Percentiles rank a stretch among this genome's conserved stretches.
These are phyloP conservation scores for Dynastes tityus DNA, from an alignment of 2,888 invertebrate genomes.

Conservation along the genomic window DNA sequence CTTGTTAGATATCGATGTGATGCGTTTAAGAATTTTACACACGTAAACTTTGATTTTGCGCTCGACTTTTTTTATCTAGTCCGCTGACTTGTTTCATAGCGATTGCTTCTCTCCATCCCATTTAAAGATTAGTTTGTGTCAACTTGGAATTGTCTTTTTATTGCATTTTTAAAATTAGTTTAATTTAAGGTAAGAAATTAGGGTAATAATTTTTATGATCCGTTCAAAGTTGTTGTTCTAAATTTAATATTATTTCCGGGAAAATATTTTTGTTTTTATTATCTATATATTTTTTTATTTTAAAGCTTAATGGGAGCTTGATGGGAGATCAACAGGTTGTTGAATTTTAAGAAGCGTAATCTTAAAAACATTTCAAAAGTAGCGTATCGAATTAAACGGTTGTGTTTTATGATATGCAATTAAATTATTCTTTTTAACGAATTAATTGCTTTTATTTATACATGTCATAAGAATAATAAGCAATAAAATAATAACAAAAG, in stretches of 20 bases:
- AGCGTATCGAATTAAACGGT: too few species aligned
- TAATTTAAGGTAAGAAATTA: background rate
- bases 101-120: background rate
- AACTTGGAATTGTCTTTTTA: background rate
- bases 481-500: too few species aligned
- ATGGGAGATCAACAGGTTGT: background rate
- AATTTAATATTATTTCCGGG: background rate
- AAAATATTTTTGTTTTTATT: background rate
- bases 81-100: background rate
- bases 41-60: constrained; percentile 32
- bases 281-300: background rate
- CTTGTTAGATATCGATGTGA: constrained; percentile 46
- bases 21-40: constrained; percentile 35
- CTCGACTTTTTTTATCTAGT: constrained; percentile 9
- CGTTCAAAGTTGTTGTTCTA: background rate
- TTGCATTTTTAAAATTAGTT: background rate
- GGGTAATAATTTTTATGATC: background rate
- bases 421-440: too few species aligned
- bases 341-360: background rate
- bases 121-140: background rate
- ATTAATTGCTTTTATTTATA: too few species aligned
- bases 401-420: too few species aligned
- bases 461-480: too few species aligned
- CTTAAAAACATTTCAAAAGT: background rate
- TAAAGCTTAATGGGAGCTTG: background rate